phyloP scores from a whole-genome alignment of 2,797 vertebrate genomes.

The Myotis planiceps region DNA sequence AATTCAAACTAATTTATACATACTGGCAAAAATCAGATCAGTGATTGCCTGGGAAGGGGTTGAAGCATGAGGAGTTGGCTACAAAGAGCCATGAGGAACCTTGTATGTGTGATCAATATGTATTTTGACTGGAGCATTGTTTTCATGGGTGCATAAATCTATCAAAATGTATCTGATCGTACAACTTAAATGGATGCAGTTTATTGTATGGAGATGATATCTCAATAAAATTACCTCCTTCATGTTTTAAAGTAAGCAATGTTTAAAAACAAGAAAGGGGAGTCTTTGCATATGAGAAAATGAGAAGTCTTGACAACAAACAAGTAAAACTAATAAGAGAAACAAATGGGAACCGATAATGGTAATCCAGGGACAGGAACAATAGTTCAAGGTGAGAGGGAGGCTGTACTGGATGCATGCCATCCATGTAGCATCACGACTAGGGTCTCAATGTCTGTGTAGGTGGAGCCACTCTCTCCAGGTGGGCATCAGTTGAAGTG shows the following conservation, averaged over 20 bases:
- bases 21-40: background rate
- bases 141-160: background rate
- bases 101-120: background rate
- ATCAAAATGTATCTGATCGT: background rate
- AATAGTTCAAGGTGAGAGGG: background rate
- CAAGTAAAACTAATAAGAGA: background rate
- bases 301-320: background rate
- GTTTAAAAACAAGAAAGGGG: background rate
- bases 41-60: background rate
- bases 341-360: background rate
- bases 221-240: background rate
- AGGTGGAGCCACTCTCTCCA: background rate
- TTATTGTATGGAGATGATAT: background rate
- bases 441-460: background rate
- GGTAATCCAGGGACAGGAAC: background rate
- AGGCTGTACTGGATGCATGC: background rate
- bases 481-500: background rate
- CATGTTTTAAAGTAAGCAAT: background rate
- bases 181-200: background rate
- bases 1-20: background rate
- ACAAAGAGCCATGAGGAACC: background rate
- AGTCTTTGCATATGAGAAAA: background rate
- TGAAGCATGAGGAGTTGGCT: background rate
- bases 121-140: background rate
- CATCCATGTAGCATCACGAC: background rate